Evolutionary conservation across 2,888 invertebrate species (phyloP), one percentile per base, ranked within the genome.

Genomic region (Drosophila melanocephala): DNA sequence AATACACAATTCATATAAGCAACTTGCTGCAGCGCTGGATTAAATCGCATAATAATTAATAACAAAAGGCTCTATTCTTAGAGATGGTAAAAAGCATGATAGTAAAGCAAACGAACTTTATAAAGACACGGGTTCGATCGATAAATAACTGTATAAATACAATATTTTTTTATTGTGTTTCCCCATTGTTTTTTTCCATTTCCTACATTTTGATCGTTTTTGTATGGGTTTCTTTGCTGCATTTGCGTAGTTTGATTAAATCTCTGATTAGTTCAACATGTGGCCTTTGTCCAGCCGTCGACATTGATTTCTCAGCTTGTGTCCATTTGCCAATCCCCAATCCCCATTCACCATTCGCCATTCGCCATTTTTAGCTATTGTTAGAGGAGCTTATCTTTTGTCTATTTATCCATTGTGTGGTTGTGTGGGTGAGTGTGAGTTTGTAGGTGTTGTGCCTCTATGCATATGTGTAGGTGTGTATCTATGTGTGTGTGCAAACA

Each of bases 241-340:
- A 72, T 84, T 74, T 79, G 80, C 62, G 72, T 76, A 67, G 68
- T 83, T 90, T 89, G 87, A 90, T 87, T 90, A 87, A 76, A 84
- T 87, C 87, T 87, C 79, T 89, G 87, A 87, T 87, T 87, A 76
- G 83, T 76, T 79, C 61, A 75, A 75, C 84, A 85, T 83, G 81
- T 75, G 86, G 88, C 87, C 65, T 87, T 88, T 88, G 83, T 89
- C 72, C 73, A 70, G 56, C 42, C 32, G 55, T 59, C 68, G 75
- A 64, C 87, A 89, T 89, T 90, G 89, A 84, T 89, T 89, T 87
- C 75, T 79, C 83, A 69, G 89, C 87, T 75, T 73, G 86, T 72
- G 82, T 68, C 60, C 75, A 37, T 53, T 61, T 66, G 42, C 71
- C 62, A 67, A 57, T 52, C 65, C 66, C 59, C 68, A 37, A 32